These are phyloP conservation scores for Mobula hypostoma DNA, from an alignment of 2,113 vertebrate genomes.

Conservation along the genomic window DNA sequence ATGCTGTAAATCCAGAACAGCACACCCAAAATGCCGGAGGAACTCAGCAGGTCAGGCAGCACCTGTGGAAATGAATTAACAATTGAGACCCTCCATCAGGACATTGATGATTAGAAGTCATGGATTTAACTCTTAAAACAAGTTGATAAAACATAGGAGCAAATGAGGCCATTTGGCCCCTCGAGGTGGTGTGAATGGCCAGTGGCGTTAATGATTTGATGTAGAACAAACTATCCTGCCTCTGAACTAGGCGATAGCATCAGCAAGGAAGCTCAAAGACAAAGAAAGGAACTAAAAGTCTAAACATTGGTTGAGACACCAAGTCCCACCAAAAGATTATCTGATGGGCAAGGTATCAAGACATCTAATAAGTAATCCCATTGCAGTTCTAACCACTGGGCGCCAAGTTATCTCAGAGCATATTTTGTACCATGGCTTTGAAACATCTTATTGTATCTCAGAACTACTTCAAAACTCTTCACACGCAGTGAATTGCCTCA, in stretches of 20 bases:
- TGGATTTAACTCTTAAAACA: not conserved
- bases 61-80: too few relatives aligned
- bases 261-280: not conserved
- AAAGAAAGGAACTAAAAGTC: not conserved
- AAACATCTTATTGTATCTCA: not conserved
- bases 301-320: not conserved
- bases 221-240: not conserved
- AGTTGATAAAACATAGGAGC: too few relatives aligned
- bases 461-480: not conserved
- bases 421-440: not conserved
- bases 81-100: too few relatives aligned
- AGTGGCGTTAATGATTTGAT: not conserved
- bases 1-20: too few relatives aligned
- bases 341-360: slow-evolving; percentile 23
- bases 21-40: too few relatives aligned
- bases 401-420: not conserved
- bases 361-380: not conserved
- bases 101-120: not conserved
- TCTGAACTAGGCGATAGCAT: not conserved
- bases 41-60: too few relatives aligned
- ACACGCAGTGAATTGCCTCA: not conserved
- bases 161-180: too few relatives aligned
- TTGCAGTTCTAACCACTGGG: not conserved
- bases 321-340: not conserved
- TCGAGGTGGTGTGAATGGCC: not conserved